Base-by-base conservation (phyloP, 2,797 vertebrate genomes). In the Stomatorhinus walkeri region DNA sequence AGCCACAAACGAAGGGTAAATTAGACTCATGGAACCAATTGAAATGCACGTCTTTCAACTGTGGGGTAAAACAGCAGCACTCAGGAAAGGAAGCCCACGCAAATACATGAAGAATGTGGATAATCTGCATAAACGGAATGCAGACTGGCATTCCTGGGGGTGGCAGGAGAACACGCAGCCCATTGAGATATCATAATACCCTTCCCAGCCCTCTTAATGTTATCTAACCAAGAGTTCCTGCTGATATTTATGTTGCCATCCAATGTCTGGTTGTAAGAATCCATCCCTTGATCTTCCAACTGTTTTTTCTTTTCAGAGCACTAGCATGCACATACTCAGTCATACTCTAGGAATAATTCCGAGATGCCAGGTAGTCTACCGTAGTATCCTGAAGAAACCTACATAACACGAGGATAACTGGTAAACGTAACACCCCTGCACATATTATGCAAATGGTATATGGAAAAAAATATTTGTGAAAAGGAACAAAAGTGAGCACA, bases 121-220 rank as follows among this genome's bases (percentile, higher is more conserved):
- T 43, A 81, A 81, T 81, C 76, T 43, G 76, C 40, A 81, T 81
- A 81, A 46, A 81, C 4, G 76, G 76, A 81, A 81, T 46, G n/a
- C 76, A 81, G 76, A 46, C 19, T 46, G 16, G 16, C 40, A 46
- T 19, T 81, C 76, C 40, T 81, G 76, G 36, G 36, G 76, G 32
- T 19, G 76, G 16, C 4, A 2, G 40, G 14, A 19, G 19, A 79
- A 81, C 36, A 76, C 12, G n/a, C 76, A 81, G 36, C 7, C 16
- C 40, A 81, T 43, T 81, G 40, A 46, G 36, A 43, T 81, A n/a
- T 81, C 76, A 81, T 81, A 81, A 81, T 81, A 46, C 36, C 64
- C 16, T 7, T 81, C 76, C 76, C 36, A 81, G 16, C 4, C 12
- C 64, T 16, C 28, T n/a, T 40, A 43, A 79, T 43, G 32, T 40